Evolutionary conservation across 2,113 vertebrate species (phyloP), one percentile per base, ranked within the genome.

Genomic region (Crypturellus undulatus): DNA sequence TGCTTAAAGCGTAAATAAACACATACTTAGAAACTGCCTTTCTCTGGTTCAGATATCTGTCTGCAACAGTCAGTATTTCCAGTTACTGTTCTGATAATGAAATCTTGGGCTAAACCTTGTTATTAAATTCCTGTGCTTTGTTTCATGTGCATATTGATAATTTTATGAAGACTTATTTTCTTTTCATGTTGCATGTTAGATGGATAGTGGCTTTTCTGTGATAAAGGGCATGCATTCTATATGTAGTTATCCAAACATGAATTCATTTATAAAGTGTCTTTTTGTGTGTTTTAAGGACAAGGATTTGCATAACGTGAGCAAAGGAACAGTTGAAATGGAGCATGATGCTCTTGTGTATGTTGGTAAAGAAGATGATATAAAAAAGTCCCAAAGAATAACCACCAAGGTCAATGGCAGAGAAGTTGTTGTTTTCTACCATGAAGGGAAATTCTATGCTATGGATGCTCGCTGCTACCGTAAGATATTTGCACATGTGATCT

Each of bases 401-500:
- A 97, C 97, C 87, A 98, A 97, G 69, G 65, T 99, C 19, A 93
- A 97, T 8, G 98, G 97, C 20, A 98, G 98, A 94, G 98, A 99
- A 94, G 60, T 99, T 30, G 97, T 99, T 51, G 90, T 99, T 95
- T 97, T 99, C 96, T 96, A 98, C 93, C 98, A 99, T 16, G 89
- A 97, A 65, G 98, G 97, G 84, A 96, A 91, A 79, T 99, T 99
- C 86, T 98, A 99, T 40, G 99, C 99, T 67, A 72, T 99, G 96
- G 99, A 99, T 79, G 98, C 98, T 60, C 98, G 98, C 81, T 99
- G 99, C 94, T 99, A 99, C 92, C 99, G 99, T 99, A 97, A 99
- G 99, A 92, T 85, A 51, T 77, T 95, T 96, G 58, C 22, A 69
- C 24, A 5, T 73, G 7, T 49, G 22, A n/a, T 91, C n/a, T 70